phyloP scores from a whole-genome alignment of 2,797 vertebrate species.

The Calcarius lapponicus region DNA sequence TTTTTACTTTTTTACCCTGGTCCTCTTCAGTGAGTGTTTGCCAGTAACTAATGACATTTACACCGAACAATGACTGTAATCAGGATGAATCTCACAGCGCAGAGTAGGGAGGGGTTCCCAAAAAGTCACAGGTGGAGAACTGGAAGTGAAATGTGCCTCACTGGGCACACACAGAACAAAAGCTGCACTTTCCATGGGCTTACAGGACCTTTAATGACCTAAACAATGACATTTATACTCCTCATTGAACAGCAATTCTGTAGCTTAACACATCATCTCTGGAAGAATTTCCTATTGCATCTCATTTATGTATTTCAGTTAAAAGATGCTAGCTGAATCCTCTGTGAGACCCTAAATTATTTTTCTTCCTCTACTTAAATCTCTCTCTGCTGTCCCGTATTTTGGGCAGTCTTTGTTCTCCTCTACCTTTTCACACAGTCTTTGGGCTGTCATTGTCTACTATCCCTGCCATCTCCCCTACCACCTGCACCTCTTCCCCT shows the following conservation, averaged over 20 bases:
- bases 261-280: neutral
- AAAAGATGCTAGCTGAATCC: neutral
- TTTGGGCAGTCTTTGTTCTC: neutral
- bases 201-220: neutral
- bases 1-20: neutral
- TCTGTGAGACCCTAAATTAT: neutral
- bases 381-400: neutral
- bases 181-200: neutral
- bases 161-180: neutral
- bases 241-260: neutral
- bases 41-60: neutral
- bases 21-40: neutral
- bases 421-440: neutral
- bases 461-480: neutral
- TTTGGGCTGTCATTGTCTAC: neutral
- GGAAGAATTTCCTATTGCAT: neutral
- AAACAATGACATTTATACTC: neutral
- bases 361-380: neutral
- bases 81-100: neutral
- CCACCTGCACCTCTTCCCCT: neutral
- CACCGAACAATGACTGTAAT: neutral
- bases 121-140: neutral
- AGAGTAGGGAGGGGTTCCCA: neutral
- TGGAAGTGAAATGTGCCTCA: neutral
- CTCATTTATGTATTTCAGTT: neutral